Evolutionary conservation across 2,797 vertebrate genomes (phyloP), one percentile per base, ranked within the genome.

Genomic region (Chelmon rostratus): DNA sequence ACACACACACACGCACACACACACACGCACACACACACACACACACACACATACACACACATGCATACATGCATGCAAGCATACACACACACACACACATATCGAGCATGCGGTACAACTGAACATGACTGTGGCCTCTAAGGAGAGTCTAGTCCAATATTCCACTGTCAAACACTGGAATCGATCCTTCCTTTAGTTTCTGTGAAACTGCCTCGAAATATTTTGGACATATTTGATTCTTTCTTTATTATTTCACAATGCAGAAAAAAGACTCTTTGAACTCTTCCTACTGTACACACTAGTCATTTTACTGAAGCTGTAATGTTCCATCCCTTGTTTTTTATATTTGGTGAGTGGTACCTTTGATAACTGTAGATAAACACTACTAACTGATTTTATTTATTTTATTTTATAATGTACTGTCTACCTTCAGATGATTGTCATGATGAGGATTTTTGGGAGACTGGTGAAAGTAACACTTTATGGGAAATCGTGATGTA

Each of bases 131-230:
- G 31, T 18, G 7, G 18, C 33, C 33, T 57, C 12, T 16, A 3
- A 13, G 15, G 52, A 50, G 38, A 57, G 25, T 38, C 53, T 42
- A 31, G 72, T 21, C 74, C 3, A 73, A 68, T 33, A 72, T 82
- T 94, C 85, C 85, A 81, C 85, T 83, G 73, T 80, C 62, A 81
- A 85, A 89, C 79, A 86, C 76, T 87, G 92, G 88, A 86, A 79
- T 78, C 15, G 91, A 83, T 76, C 56, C 25, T 44, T 11, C 52
- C 21, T 83, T 81, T 84, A 85, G 96, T 97, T 97, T 97, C 96
- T 96, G 49, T 96, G 97, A 97, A 97, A 97, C 96, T 88, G 42
- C 68, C 42, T 42, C 53, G 63, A 37, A 78, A 78, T 76, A 53
- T 85, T 68, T 85, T 40, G 10, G 31, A 87, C 67, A 73, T 67